A percentile compares a stretch with the other conserved stretches of the same genome.
Conservation (phyloP, 2,888 invertebrate species). For the Acronicta alni region DNA sequence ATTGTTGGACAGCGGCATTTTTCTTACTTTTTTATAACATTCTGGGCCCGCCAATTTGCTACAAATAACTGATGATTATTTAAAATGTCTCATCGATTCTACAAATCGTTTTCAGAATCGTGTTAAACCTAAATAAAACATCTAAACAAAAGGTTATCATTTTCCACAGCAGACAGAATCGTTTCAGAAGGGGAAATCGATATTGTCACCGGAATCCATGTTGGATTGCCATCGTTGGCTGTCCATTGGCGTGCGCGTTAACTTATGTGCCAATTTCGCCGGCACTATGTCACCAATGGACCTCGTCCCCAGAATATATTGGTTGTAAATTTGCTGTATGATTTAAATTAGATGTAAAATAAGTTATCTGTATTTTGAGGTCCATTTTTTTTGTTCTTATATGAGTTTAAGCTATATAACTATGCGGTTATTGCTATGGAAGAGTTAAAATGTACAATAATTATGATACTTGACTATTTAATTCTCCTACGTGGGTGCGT, state of each 20-base stretch:
- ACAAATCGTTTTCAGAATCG: neutral
- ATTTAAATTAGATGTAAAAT: constrained; percentile 41
- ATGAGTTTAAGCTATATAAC: too few relatives aligned
- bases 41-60: too few relatives aligned
- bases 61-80: too few relatives aligned
- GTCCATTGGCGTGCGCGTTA: constrained; percentile 67
- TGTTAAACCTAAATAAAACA: constrained; percentile 12
- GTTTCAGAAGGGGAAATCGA: constrained; percentile 58
- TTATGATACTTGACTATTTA: too few relatives aligned
- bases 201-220: constrained; percentile 40
- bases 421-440: too few relatives aligned
- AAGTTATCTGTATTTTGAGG: neutral
- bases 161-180: constrained; percentile 43
- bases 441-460: too few relatives aligned
- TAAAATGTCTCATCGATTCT: too few relatives aligned
- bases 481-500: too few relatives aligned
- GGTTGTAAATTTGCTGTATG: constrained; percentile 43
- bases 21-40: too few relatives aligned
- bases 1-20: too few relatives aligned
- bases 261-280: constrained; percentile 77
- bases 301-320: constrained; percentile 60
- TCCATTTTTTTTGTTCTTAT: neutral
- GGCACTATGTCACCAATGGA: constrained; percentile 76
- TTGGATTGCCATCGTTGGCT: constrained; percentile 51
- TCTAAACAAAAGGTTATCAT: constrained; percentile 43